Conservation (phyloP, 1,140 invertebrate genomes). For the Panagrolaimus sp. region DNA sequence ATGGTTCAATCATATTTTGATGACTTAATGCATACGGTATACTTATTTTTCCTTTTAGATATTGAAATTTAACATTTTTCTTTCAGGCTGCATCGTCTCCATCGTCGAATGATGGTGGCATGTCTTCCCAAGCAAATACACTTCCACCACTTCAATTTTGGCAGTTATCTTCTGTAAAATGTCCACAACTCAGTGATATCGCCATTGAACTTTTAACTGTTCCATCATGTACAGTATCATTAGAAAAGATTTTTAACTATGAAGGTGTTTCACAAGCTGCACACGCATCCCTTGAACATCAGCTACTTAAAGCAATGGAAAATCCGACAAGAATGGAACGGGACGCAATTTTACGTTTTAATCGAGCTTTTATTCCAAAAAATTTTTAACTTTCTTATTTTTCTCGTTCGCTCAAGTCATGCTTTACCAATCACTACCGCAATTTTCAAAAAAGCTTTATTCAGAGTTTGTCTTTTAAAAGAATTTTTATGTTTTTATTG, state of each 20-base stretch:
- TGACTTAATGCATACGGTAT: conserved; percentile 34
- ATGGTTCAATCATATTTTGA: conserved; percentile 46
- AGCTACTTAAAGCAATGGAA: conserved; percentile 14
- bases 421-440: conserved; percentile 6
- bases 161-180: conserved; percentile 28
- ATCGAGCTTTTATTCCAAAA: conserved; percentile 30
- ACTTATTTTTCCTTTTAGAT: no score
- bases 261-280: conserved; percentile 15
- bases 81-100: conserved; percentile 17
- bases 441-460: conserved; percentile 4
- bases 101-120: not conserved
- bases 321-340: conserved; percentile 33
- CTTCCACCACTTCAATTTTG: conserved; percentile 33
- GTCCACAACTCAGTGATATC: conserved; percentile 37
- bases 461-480: not conserved
- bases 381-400: not conserved
- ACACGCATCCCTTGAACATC: conserved; percentile 7
- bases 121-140: not conserved
- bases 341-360: conserved; percentile 42
- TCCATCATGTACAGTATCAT: conserved; percentile 34
- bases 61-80: conserved; percentile 13
- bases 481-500: no score
- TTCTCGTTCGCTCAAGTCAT: conserved; percentile 2
- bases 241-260: conserved; percentile 21
- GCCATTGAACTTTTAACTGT: conserved; percentile 41